Evolutionary conservation across 2,888 invertebrate species (phyloP).

Genomic region (Nyleta sp.): DNA sequence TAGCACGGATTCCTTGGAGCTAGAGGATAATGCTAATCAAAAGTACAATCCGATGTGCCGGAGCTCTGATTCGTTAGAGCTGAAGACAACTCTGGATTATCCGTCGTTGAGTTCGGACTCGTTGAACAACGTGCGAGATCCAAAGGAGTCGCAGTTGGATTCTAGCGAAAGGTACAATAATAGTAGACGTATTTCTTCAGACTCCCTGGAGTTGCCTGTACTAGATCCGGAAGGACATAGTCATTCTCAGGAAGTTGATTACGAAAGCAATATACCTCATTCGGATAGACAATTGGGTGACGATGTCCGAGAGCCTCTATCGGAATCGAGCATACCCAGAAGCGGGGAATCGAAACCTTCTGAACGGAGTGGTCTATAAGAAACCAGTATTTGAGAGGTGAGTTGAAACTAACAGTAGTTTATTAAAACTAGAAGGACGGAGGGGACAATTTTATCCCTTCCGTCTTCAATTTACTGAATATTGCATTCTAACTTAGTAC

Average conservation of each 20-base stretch:
- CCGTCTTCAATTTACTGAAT: too few relatives aligned
- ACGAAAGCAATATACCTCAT: conserved; percentile 65
- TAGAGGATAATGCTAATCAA: conserved; percentile 80
- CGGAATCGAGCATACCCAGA: conserved; percentile 68
- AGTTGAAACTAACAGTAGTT: conserved; percentile 19
- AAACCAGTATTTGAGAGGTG: conserved; percentile 52
- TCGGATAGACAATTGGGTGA: conserved; percentile 64
- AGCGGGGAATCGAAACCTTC: conserved; percentile 71
- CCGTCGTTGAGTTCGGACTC: conserved; percentile 81
- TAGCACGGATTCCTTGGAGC: conserved; percentile 86
- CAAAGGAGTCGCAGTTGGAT: conserved; percentile 71
- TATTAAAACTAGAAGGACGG: neutral
- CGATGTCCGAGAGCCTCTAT: conserved; percentile 66
- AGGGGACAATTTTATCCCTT: too few relatives aligned
- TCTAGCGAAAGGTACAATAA: conserved; percentile 71
- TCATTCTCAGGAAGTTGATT: conserved; percentile 53
- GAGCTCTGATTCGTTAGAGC: conserved; percentile 88
- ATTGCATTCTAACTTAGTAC: too few relatives aligned
- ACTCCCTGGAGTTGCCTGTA: conserved; percentile 78
- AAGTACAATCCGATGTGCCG: conserved; percentile 84
- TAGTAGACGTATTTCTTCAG: conserved; percentile 79
- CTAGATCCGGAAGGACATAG: conserved; percentile 72
- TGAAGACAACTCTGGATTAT: conserved; percentile 83
- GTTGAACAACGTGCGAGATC: conserved; percentile 77
- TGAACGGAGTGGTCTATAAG: conserved; percentile 72